Evolutionary conservation across 53 echinoderm and acorn worm genomes (phyloP).

Genomic region (Patiria pectinifera): DNA sequence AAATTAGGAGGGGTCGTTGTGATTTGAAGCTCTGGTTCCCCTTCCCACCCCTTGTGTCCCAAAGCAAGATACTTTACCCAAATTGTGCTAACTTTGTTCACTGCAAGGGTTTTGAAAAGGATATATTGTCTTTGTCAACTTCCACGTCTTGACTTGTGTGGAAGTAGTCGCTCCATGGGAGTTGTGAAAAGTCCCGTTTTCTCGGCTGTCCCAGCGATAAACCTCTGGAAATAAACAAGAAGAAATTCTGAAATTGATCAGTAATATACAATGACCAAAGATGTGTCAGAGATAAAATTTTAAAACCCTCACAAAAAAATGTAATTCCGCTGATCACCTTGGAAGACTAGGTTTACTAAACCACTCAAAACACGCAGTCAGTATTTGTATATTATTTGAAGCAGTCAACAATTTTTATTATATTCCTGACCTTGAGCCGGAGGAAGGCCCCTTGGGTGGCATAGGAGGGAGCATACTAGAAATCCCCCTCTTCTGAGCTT

Average conservation of each 20-base stretch:
- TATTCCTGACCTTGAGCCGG: conserved; percentile 61
- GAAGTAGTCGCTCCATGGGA: conserved; percentile 92
- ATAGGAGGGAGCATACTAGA: conserved; percentile 79
- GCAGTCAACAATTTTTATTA: neutral
- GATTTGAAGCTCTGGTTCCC: too few species aligned
- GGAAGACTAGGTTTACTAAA: too few species aligned
- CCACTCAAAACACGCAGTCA: neutral
- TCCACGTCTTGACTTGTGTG: conserved; percentile 76
- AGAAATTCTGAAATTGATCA: neutral
- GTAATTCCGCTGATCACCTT: too few species aligned
- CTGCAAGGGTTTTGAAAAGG: conserved; percentile 48
- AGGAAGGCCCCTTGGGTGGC: conserved; percentile 74
- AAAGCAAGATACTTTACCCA: too few species aligned
- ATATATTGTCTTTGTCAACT: conserved; percentile 87
- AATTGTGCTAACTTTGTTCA: neutral
- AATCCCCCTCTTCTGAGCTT: conserved; percentile 71
- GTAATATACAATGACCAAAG: too few species aligned
- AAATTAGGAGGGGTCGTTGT: too few species aligned
- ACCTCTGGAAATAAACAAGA: conserved; percentile 18
- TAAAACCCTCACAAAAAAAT: too few species aligned
- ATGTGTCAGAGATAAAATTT: too few species aligned
- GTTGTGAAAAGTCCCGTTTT: conserved; percentile 83
- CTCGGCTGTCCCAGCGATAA: conserved; percentile 65
- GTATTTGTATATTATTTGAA: neutral
- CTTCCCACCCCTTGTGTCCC: too few species aligned